Evolutionary conservation across 2,888 invertebrate genomes (phyloP).

Genomic region (Noctuana brunneofusca): DNA sequence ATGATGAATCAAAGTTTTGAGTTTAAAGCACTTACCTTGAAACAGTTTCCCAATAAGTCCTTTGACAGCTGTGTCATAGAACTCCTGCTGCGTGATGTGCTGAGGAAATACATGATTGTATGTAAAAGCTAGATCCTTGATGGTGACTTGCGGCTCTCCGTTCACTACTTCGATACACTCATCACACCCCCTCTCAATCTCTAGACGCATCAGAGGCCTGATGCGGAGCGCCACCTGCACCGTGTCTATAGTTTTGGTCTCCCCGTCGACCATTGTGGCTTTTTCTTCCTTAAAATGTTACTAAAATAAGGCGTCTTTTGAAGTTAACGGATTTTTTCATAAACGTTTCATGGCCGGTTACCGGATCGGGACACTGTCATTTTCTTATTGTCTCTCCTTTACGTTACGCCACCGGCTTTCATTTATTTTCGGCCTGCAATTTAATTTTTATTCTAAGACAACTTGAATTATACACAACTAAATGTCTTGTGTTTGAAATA

Average conservation of each 20-base stretch:
- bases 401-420: conserved; percentile 14
- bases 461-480: too few relatives aligned
- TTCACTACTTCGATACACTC: conserved; percentile 86
- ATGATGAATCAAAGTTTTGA: too few relatives aligned
- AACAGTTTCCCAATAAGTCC: conserved; percentile 89
- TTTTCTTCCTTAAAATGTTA: background rate
- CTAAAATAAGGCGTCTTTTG: conserved; percentile 9
- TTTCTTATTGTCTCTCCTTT: conserved; percentile 38
- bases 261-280: conserved; percentile 65
- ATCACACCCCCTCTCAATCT: conserved; percentile 89
- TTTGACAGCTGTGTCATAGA: conserved; percentile 89
- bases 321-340: conserved; percentile 37
- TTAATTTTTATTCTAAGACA: background rate
- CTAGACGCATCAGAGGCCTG: conserved; percentile 89
- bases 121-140: conserved; percentile 89
- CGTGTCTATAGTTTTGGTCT: conserved; percentile 68
- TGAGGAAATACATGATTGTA: conserved; percentile 92
- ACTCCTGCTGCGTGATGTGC: conserved; percentile 86
- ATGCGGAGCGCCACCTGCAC: conserved; percentile 92
- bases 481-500: too few relatives aligned
- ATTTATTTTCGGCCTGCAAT: conserved; percentile 6
- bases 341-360: conserved; percentile 38
- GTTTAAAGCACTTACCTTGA: conserved; percentile 80
- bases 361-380: conserved; percentile 39
- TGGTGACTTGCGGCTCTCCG: conserved; percentile 86